A percentile compares a stretch with the other conserved stretches of the same genome.
Conservation (phyloP, 2,888 invertebrate species). For the Melieria crassipennis region DNA sequence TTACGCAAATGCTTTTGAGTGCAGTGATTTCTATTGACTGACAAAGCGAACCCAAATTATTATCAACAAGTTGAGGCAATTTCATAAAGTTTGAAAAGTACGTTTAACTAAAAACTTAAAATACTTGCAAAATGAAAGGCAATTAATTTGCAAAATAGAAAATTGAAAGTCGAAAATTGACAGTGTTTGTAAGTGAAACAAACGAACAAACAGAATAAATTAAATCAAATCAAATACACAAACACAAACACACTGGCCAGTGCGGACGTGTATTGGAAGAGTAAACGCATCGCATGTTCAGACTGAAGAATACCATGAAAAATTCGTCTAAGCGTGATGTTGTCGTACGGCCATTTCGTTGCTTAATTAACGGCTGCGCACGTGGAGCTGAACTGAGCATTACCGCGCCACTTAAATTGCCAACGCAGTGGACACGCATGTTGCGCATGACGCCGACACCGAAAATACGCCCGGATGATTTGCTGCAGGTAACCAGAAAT, state of each 20-base stretch:
- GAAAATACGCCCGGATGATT: conserved; percentile 60
- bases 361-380: conserved; percentile 59
- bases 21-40: no score
- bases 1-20: no score
- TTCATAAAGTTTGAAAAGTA: no score
- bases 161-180: background rate
- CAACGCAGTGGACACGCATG: conserved; percentile 62
- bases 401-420: conserved; percentile 58
- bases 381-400: conserved; percentile 54
- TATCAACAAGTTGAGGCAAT: no score
- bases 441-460: conserved; percentile 58
- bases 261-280: background rate
- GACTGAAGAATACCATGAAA: conserved; percentile 46
- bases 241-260: background rate
- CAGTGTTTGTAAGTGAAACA: background rate
- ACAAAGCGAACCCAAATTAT: no score
- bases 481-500: conserved; percentile 58
- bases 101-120: no score
- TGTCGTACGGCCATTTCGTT: conserved; percentile 54
- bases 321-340: conserved; percentile 55
- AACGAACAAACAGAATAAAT: background rate
- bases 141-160: no score
- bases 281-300: background rate
- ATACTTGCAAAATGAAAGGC: no score
- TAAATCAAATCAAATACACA: background rate